Evolutionary conservation across 2,888 invertebrate genomes (phyloP).

Genomic region (Parasteatoda lunata): DNA sequence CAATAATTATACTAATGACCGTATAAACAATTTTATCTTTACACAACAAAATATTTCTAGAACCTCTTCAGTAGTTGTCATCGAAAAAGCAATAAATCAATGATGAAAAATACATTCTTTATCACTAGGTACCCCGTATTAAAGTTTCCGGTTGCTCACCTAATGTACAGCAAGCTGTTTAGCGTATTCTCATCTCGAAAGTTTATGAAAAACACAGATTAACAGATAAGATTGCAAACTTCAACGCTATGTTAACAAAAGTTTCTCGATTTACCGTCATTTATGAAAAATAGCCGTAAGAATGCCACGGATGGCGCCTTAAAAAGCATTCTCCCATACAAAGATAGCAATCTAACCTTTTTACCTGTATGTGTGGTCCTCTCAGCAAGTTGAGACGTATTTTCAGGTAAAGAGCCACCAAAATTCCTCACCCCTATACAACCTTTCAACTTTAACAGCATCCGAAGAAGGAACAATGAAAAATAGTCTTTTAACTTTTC

Average conservation of each 20-base stretch:
- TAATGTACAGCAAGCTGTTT: too few species aligned
- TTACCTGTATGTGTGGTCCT: constrained; percentile 34
- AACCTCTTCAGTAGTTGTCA: too few species aligned
- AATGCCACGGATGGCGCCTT: constrained; percentile 10
- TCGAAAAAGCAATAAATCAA: too few species aligned
- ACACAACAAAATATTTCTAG: too few species aligned
- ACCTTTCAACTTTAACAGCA: constrained; percentile 17
- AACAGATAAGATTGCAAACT: too few species aligned
- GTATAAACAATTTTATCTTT: too few species aligned
- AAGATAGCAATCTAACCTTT: constrained; percentile 27
- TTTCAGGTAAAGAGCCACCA: constrained; percentile 10
- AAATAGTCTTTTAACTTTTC: background rate
- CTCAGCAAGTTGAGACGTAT: background rate
- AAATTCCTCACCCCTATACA: background rate
- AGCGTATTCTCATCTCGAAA: too few species aligned
- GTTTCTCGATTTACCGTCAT: background rate
- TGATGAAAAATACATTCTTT: too few species aligned
- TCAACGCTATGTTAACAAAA: background rate
- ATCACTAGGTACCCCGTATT: too few species aligned
- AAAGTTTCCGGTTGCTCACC: too few species aligned
- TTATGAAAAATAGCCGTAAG: background rate
- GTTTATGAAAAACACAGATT: too few species aligned
- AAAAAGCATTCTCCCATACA: background rate
- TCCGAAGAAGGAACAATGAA: background rate
- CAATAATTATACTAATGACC: too few species aligned